Base-by-base conservation (phyloP, 2,113 vertebrate genomes). In the Aviceda subcristata region DNA sequence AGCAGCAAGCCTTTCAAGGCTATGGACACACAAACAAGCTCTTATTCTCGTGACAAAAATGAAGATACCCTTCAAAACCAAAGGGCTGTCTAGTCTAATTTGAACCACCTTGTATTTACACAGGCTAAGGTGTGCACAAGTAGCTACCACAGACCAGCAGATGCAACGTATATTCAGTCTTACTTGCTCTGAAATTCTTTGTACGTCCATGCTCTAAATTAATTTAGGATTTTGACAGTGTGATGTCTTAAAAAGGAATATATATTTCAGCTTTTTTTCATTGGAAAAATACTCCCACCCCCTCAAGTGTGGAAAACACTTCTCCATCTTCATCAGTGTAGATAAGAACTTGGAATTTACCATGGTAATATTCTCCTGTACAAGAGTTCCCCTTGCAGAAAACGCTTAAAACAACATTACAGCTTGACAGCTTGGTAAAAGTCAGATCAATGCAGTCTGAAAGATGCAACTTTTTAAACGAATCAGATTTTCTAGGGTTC, bases 171-270 rank as follows among this genome's bases (percentile, higher is more conserved):
- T n/a, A 51, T 30, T 72, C 69, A 63, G 66, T 19, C 51, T 76
- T 51, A 81, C 39, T 64, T 85, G 48, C 64, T 85, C 64, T 91
- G 55, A 22, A 96, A 89, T 75, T 72, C 51, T 86, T 88, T 57
- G 1, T 45, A 23, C 84, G 80, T 62, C 56, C 76, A 64, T n/a
- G 53, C 39, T 87, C 80, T 72, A 85, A 51, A 69, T 68, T 78
- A 84, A 71, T 85, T 77, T 87, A 43, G 60, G 62, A 91, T 94
- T 94, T 90, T 96, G 93, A 85, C 73, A 79, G 83, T 66, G 64
- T n/a, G 51, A 41, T 2, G 21, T 48, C 74, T 93, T 86, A 76
- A 79, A 85, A 94, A 92, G 45, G 43, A 94, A 80, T 26, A 92
- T 21, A 50, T 84, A 92, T 93, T 92, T 81, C 92, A 92, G 68